Evolutionary conservation across 2,888 invertebrate genomes (phyloP).

Genomic region (Baccha elongata): DNA sequence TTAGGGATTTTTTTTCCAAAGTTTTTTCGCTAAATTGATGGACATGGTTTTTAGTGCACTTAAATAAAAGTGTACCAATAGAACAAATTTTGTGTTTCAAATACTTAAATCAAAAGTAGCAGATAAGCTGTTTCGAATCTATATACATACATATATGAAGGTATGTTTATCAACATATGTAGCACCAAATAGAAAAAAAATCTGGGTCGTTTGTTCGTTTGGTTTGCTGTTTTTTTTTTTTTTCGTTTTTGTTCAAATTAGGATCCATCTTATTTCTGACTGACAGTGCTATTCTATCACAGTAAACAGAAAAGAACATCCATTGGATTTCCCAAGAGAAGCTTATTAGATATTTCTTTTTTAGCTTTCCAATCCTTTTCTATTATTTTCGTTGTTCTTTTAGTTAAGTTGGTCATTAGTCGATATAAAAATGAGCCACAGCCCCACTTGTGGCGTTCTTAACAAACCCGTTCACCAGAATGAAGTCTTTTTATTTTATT

Average conservation of each 20-base stretch:
- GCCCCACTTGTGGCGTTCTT: constrained; percentile 48
- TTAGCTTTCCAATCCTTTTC: background rate
- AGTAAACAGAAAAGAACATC: constrained; percentile 65
- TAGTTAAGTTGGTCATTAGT: constrained; percentile 25
- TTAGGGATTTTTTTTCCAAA: no score
- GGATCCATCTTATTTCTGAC: constrained; percentile 72
- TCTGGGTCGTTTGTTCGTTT: constrained; percentile 61
- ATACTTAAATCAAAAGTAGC: no score
- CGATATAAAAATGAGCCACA: constrained; percentile 42
- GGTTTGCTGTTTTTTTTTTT: constrained; percentile 10
- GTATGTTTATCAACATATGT: constrained; percentile 7
- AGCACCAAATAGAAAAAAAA: no score
- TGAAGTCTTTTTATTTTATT: constrained; percentile 9
- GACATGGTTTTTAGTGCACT: no score
- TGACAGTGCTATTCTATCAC: constrained; percentile 70
- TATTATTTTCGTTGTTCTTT: constrained; percentile 12
- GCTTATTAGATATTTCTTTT: constrained; percentile 41
- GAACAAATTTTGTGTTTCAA: no score
- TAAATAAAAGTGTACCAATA: no score
- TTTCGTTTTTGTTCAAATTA: constrained; percentile 59
- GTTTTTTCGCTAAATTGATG: no score
- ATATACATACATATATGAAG: background rate
- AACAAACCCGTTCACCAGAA: constrained; percentile 52
- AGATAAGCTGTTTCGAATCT: background rate
- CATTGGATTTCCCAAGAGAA: constrained; percentile 69